Evolutionary conservation across 2,888 invertebrate genomes (phyloP), one percentile per base, ranked within the genome.

Genomic region (Stenurella melanura): DNA sequence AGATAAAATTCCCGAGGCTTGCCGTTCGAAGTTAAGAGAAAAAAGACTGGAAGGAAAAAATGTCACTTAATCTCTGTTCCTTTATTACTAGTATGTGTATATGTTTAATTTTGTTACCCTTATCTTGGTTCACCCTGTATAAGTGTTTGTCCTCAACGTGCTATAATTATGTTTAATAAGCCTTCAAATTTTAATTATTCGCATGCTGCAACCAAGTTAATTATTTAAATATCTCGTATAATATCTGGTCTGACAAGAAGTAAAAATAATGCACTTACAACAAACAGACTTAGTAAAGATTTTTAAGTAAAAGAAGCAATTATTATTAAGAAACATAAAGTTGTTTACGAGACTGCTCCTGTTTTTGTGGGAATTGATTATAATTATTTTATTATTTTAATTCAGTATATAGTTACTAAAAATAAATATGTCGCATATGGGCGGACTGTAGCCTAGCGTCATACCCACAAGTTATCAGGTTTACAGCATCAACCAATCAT

Each of bases 381-480:
- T 10, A 17, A n/a, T 61, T 61, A 61, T 64, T 69, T 68, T 57
- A 58, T 72, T 73, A 72, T 76, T 76, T 76, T 69, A 76, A 76
- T 76, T 68, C 42, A 72, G 58, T 60, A 17, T 38, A 34, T 21
- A 70, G 42, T 69, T 70, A 71, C 74, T 78, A 78, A 78, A 78
- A 78, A 78, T 76, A 81, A 81, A 81, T 77, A 77, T 79, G 81
- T 80, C 80, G 75, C 75, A 74, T 75, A 81, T 81, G 80, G 81
- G 81, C 81, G 80, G 78, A 76, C 75, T 79, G 64, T 73, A 76
- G 73, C 71, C 73, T 69, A 77, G 74, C 80, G 80, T 80, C 80
- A 80, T 81, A 80, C 81, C 80, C 80, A 79, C 81, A 78, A 75
- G 80, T 77, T 79, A 79, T 81, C 80, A 80, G 76, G 70, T 73